phyloP scores from a whole-genome alignment of 2,797 vertebrate genomes.

The Chaenodraco wilsoni region DNA sequence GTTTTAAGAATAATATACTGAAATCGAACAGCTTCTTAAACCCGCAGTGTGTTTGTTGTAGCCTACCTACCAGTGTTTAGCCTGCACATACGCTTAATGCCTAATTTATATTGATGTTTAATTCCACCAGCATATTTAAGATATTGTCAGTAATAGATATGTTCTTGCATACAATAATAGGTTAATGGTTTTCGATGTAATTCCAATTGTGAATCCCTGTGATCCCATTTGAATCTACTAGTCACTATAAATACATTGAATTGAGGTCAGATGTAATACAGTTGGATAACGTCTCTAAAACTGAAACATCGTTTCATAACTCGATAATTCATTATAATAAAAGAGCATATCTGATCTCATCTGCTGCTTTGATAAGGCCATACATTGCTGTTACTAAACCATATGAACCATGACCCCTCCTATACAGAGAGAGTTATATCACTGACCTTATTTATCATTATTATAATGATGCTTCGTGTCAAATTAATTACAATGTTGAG shows the following conservation, averaged over 20 bases:
- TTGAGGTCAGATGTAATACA: not conserved
- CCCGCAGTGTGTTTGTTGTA: too few species aligned
- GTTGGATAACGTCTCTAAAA: not conserved
- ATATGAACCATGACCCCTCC: not conserved
- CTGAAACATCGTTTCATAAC: constrained; percentile 17
- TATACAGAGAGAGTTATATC: not conserved
- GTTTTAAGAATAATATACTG: too few species aligned
- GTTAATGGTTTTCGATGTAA: too few species aligned
- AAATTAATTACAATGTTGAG: not conserved
- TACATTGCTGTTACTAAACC: constrained; percentile 21
- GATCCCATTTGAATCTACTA: too few species aligned
- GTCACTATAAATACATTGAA: not conserved
- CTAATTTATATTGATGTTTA: too few species aligned
- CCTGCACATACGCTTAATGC: too few species aligned
- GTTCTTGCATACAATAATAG: too few species aligned
- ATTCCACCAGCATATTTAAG: too few species aligned
- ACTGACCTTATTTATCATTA: not conserved
- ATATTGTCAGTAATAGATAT: too few species aligned
- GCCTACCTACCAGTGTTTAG: too few species aligned
- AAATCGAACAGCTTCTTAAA: too few species aligned
- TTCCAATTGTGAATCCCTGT: too few species aligned
- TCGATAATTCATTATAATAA: not conserved
- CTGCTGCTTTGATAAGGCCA: not conserved
- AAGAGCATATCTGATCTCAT: not conserved
- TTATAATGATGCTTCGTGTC: not conserved